Conservation (phyloP, 2,888 invertebrate genomes). For the Sericinus montela region DNA sequence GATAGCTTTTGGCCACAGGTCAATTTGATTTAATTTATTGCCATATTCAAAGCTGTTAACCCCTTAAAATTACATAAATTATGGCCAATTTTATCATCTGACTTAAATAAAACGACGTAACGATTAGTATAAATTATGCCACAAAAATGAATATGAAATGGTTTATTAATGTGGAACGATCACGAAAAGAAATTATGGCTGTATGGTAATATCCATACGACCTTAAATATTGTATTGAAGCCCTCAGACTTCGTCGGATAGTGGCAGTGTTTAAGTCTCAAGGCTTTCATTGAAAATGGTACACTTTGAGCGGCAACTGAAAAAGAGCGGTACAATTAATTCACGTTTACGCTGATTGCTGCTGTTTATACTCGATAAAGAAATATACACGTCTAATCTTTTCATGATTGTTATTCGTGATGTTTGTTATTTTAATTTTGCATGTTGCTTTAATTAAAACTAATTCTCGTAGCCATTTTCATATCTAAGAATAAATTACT, state of each 20-base stretch:
- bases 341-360: slow-evolving; percentile 32
- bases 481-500: neutral
- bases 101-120: neutral
- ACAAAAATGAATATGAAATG: neutral
- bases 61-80: slow-evolving; percentile 2
- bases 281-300: slow-evolving; percentile 49
- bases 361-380: slow-evolving; percentile 24
- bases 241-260: neutral
- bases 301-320: slow-evolving; percentile 30
- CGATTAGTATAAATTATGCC: neutral
- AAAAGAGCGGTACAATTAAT: slow-evolving; percentile 28
- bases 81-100: neutral
- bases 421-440: neutral
- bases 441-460: neutral
- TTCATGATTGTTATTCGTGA: neutral
- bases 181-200: slow-evolving; percentile 4
- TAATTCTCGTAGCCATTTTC: neutral
- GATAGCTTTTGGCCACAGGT: no score
- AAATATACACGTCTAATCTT: slow-evolving; percentile 10
- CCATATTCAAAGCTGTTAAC: neutral
- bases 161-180: neutral
- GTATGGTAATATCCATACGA: neutral
- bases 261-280: slow-evolving; percentile 36
- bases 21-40: no score
- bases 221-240: slow-evolving; percentile 1